Base-by-base conservation (phyloP, 1,140 invertebrate species). In the Hyposmocoma kahamanoa region DNA sequence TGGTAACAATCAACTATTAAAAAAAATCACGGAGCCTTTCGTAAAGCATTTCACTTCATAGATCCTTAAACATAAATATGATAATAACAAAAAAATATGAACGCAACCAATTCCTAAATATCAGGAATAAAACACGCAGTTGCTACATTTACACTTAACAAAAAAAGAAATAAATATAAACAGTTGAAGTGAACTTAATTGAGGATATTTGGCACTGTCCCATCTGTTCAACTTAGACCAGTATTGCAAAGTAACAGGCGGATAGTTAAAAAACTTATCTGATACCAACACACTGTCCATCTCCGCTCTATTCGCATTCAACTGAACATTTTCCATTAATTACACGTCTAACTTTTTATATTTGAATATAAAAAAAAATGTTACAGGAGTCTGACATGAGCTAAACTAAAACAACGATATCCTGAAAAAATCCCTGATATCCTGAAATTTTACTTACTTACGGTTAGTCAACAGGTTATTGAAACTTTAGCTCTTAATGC, bases 91-190 rank as follows among this genome's bases (percentile, higher is more conserved):
- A n/a, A n/a, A n/a, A 86, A 86, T 80, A 86, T 86, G 82, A 86
- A 84, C 86, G 86, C 83, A 82, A 84, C 86, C 65, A 59, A 81
- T 79, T 86, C 82, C 86, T 86, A 87, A 87, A 87, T 87, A 87
- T 87, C 86, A 87, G 86, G 83, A 86, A 84, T 82, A 77, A 47
- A 72, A 79, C 84, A 84, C 79, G 59, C 78, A 77, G 83, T 83
- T 64, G 83, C 82, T 77, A 80, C 86, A 85, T 80, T 77, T 83
- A 84, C 79, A 81, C 74, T 78, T 76, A 74, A 74, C 62, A 72
- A 72, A 53, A 73, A 63, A 67, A 61, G 62, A 68, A 66, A 72
- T 67, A 72, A 77, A 73, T 72, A 79, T 56, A 61, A 53, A 50
- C 47, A 42, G 26, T 49, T 45, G 54, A 71, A 75, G 72, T 74